A percentile compares a stretch with the other conserved stretches of the same genome.
These are phyloP conservation scores for Tenthredo mesomela DNA, from an alignment of 2,888 invertebrate genomes.

Conservation along the genomic window DNA sequence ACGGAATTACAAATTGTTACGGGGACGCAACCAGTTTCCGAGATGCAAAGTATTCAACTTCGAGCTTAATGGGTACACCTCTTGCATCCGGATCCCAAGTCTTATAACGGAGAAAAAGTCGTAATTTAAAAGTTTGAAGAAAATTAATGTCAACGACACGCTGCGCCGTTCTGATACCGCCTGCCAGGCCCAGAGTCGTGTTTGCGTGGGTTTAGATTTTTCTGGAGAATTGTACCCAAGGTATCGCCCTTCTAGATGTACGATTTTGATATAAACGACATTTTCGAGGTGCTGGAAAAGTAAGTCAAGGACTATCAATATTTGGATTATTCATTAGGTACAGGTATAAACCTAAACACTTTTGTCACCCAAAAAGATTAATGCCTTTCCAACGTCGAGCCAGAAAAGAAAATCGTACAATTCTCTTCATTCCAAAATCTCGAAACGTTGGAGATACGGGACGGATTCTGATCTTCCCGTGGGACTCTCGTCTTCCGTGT, in stretches of 20 bases:
- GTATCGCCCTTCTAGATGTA: constrained; percentile 13
- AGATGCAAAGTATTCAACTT: constrained; percentile 32
- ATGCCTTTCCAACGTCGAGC: not conserved
- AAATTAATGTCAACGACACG: constrained; percentile 47
- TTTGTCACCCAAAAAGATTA: not conserved
- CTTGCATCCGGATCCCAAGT: constrained; percentile 6
- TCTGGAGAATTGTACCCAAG: constrained; percentile 8
- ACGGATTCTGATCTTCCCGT: constrained; percentile 41
- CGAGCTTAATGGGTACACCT: constrained; percentile 22
- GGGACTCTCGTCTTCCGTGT: constrained; percentile 31
- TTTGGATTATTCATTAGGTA: not conserved
- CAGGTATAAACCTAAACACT: not conserved
- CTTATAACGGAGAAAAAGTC: constrained; percentile 12
- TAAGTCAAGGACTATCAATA: not conserved
- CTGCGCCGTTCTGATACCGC: constrained; percentile 29
- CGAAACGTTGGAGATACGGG: constrained; percentile 20
- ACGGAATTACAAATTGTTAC: constrained; percentile 32
- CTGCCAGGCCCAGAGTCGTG: constrained; percentile 20
- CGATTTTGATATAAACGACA: not conserved
- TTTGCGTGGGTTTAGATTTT: constrained; percentile 27
- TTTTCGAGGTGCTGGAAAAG: not conserved
- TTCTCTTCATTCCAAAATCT: constrained; percentile 19
- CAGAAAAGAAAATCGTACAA: not conserved
- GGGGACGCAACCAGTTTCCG: not conserved
- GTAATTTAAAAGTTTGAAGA: constrained; percentile 34